These are phyloP conservation scores for Sus scrofa DNA, from an alignment of 2,113 vertebrate species.

Conservation along the genomic window T2T-Sscrofa CM000812.6:76335501-76336000, in stretches of 20 bases:
- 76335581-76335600: neutral
- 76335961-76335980: too few species aligned
- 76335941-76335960: too few species aligned
- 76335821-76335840: conserved; percentile 6
- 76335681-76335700: conserved; percentile 98
- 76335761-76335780: conserved; percentile 99
- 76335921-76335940: too few species aligned
- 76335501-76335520: neutral
- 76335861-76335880: too few species aligned
- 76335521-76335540: neutral
- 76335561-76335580: neutral
- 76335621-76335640: conserved; percentile 61
- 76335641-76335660: conserved; percentile 97
- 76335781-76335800: conserved; percentile 82
- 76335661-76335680: conserved; percentile 98
- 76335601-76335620: neutral
- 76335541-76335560: neutral
- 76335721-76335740: conserved; percentile 99
- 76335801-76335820: conserved; percentile 69
- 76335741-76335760: conserved; percentile 99
- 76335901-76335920: too few species aligned
- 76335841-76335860: too few species aligned
- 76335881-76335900: too few species aligned
- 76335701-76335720: conserved; percentile 99
- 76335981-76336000: too few species aligned